Percentiles rank a stretch among this genome's conserved stretches.
Evolutionary conservation across 2,888 invertebrate species (phyloP).

Genomic region (Ecliptopera silaceata): DNA sequence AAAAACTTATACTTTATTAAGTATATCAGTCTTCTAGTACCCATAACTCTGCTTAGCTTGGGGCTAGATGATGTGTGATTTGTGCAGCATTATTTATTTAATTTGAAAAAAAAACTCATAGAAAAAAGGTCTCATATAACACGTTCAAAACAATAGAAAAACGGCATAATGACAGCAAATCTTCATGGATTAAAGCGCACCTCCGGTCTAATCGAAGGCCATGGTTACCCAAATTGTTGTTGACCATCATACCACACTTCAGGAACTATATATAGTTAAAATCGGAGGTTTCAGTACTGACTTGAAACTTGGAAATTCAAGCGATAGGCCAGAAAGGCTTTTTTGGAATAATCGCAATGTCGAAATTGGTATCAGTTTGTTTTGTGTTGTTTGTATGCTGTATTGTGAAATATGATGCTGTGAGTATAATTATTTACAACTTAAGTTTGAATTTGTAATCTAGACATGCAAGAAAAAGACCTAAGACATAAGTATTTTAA

Average conservation of each 20-base stretch:
- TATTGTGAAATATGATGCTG: slow-evolving; percentile 33
- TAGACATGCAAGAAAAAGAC: no score
- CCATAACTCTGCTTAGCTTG: no score
- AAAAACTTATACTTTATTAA: no score
- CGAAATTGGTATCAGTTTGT: slow-evolving; percentile 26
- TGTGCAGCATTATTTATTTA: no score
- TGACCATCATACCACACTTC: slow-evolving; percentile 26
- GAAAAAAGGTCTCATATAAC: background rate
- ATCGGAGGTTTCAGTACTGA: slow-evolving; percentile 6
- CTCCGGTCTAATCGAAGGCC: slow-evolving; percentile 45
- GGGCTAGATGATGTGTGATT: no score
- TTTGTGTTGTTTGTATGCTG: slow-evolving; percentile 26
- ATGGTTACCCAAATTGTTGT: slow-evolving; percentile 31
- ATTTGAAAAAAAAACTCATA: background rate
- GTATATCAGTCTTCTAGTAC: no score
- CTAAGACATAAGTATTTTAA: no score
- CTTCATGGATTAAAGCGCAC: slow-evolving; percentile 35
- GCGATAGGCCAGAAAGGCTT: background rate
- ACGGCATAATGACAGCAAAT: slow-evolving; percentile 13
- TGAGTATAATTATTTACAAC: slow-evolving; percentile 28
- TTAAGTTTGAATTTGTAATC: no score
- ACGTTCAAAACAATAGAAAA: slow-evolving; percentile 12
- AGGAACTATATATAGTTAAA: slow-evolving; percentile 15
- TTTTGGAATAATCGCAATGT: slow-evolving; percentile 25
- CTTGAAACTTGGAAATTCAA: slow-evolving; percentile 2